Conservation (phyloP, 1,140 invertebrate genomes). For the Drosophila pseudoobscura region DNA sequence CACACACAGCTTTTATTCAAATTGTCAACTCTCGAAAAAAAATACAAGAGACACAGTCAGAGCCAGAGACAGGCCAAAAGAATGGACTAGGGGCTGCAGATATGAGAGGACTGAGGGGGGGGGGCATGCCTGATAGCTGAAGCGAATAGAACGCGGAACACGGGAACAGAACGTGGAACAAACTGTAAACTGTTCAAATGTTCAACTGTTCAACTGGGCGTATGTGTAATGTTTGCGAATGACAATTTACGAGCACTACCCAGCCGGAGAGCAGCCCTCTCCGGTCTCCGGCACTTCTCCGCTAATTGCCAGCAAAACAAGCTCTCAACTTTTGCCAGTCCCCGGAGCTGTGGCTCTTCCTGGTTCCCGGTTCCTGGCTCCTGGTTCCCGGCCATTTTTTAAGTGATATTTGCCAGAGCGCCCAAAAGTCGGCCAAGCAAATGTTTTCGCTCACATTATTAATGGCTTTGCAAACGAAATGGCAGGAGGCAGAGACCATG, state of each 20-base stretch:
- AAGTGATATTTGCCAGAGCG: constrained; percentile 60
- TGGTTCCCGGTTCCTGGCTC: neutral
- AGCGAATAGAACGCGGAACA: constrained; percentile 9
- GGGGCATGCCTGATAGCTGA: no score
- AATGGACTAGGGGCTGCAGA: no score
- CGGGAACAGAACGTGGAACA: constrained; percentile 4
- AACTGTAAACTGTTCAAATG: constrained; percentile 2
- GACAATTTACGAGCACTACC: constrained; percentile 58
- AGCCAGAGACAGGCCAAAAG: constrained; percentile 10
- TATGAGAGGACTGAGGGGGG: no score
- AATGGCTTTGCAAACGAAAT: constrained; percentile 64
- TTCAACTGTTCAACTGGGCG: constrained; percentile 63
- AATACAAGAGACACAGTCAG: constrained; percentile 6
- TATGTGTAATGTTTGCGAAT: constrained; percentile 79
- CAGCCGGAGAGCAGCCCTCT: no score
- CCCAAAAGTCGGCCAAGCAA: constrained; percentile 49
- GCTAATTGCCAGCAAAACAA: constrained; percentile 63
- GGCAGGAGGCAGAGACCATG: constrained; percentile 22
- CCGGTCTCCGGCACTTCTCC: constrained; percentile 21
- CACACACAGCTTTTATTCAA: constrained; percentile 67
- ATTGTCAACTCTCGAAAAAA: constrained; percentile 66
- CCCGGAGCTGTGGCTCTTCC: no score
- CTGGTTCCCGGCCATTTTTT: constrained; percentile 18
- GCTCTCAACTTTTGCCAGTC: constrained; percentile 14
- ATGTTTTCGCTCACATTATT: constrained; percentile 58